Evolutionary conservation across 1,140 invertebrate genomes (phyloP).

Genomic region (Camponotus pennsylvanicus): DNA sequence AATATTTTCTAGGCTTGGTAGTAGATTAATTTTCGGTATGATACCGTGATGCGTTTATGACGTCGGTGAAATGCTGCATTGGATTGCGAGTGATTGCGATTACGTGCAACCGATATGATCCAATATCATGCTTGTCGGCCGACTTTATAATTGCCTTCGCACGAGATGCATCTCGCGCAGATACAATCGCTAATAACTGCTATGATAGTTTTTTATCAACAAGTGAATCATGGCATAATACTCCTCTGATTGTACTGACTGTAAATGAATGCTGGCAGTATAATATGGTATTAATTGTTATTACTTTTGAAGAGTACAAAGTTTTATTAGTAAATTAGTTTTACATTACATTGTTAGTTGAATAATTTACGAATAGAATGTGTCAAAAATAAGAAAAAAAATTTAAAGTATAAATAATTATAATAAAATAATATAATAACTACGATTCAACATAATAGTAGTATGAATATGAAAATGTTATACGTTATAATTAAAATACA

Average conservation of each 20-base stretch:
- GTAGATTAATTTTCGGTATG: constrained; percentile 61
- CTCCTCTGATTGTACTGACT: not conserved
- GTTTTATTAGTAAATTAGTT: constrained; percentile 3
- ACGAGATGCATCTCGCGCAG: not conserved
- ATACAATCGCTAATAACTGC: constrained; percentile 37
- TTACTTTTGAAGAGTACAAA: not conserved
- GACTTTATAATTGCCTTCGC: constrained; percentile 66
- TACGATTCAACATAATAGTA: not conserved
- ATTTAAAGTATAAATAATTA: not conserved
- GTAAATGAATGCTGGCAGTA: not conserved
- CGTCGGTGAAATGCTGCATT: constrained; percentile 49
- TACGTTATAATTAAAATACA: not conserved
- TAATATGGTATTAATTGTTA: not conserved
- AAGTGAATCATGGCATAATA: constrained; percentile 13
- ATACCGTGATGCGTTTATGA: constrained; percentile 40
- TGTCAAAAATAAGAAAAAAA: not conserved
- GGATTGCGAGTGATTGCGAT: constrained; percentile 44
- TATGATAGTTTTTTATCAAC: constrained; percentile 25
- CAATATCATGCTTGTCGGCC: constrained; percentile 54
- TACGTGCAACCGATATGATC: constrained; percentile 49
- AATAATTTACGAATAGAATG: not conserved
- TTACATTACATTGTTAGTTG: not conserved
- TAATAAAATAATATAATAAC: not conserved
- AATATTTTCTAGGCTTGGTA: constrained; percentile 68
- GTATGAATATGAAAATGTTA: not conserved